Conservation (phyloP, 1,140 invertebrate species). For the Panonychus citri region DNA sequence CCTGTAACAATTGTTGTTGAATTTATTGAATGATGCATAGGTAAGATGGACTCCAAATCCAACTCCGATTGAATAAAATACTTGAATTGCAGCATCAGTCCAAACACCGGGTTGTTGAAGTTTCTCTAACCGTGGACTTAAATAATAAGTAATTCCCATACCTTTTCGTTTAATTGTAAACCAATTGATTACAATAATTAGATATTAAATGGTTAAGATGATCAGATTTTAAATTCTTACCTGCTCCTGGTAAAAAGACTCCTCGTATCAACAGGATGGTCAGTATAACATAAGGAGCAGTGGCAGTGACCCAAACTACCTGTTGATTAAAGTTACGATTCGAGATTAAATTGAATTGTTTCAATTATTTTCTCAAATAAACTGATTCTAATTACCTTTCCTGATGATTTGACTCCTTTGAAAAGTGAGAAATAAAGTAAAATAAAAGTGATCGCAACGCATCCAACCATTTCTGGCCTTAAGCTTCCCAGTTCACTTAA, state of each 20-base stretch:
- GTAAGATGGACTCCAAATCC: conserved; percentile 73
- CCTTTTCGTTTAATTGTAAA: neutral
- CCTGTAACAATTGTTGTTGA: conserved; percentile 59
- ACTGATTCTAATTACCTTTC: conserved; percentile 21
- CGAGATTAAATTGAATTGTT: neutral
- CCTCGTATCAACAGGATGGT: conserved; percentile 43
- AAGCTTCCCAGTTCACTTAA: conserved; percentile 26
- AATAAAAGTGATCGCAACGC: conserved; percentile 26
- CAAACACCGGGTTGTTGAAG: conserved; percentile 41
- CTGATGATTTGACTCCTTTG: conserved; percentile 32
- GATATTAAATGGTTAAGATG: neutral
- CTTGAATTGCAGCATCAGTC: conserved; percentile 63
- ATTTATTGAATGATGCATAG: conserved; percentile 69
- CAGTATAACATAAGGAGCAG: conserved; percentile 49
- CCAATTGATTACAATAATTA: neutral
- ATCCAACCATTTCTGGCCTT: conserved; percentile 25
- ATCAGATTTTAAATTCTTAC: conserved; percentile 1
- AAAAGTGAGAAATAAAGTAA: conserved; percentile 31
- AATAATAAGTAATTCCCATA: conserved; percentile 23
- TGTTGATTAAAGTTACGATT: conserved; percentile 16
- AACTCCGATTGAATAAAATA: conserved; percentile 72
- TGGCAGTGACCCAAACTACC: conserved; percentile 56
- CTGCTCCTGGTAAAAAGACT: conserved; percentile 32
- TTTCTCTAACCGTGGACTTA: conserved; percentile 24
- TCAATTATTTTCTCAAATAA: neutral